These are phyloP conservation scores for Linhomoeus sp. DNA, from an alignment of 2,888 invertebrate species.

Conservation along the genomic window DNA sequence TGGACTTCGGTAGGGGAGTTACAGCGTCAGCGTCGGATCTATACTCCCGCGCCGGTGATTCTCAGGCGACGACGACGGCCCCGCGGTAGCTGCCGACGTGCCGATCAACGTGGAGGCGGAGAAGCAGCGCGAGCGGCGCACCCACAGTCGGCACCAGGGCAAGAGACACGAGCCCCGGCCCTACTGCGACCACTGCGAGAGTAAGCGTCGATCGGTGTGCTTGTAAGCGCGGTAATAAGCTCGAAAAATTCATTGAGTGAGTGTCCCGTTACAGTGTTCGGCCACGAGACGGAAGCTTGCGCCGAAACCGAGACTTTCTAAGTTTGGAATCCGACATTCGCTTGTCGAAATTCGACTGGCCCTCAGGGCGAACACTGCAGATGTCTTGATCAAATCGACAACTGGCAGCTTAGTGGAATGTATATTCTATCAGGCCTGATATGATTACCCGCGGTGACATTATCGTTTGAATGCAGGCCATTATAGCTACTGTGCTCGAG, in stretches of 20 bases:
- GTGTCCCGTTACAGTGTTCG: slow-evolving; percentile 8
- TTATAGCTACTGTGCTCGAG: too few relatives aligned
- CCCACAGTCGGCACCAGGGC: slow-evolving; percentile 33
- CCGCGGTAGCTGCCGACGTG: background rate
- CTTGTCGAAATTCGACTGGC: too few relatives aligned
- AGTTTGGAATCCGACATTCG: too few relatives aligned
- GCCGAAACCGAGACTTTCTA: slow-evolving; percentile 4
- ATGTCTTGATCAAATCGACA: too few relatives aligned
- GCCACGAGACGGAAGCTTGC: slow-evolving; percentile 9
- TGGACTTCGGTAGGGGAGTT: background rate
- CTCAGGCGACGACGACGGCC: background rate
- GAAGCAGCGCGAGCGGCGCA: slow-evolving; percentile 27
- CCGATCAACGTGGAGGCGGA: background rate
- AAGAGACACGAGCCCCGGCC: slow-evolving; percentile 39
- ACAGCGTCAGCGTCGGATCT: background rate
- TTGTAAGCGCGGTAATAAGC: too few relatives aligned
- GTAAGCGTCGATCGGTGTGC: slow-evolving; percentile 33
- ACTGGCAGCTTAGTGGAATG: too few relatives aligned
- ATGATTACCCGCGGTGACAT: too few relatives aligned
- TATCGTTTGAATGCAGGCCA: too few relatives aligned
- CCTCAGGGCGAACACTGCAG: too few relatives aligned
- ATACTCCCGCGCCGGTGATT: background rate
- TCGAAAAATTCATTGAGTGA: too few relatives aligned
- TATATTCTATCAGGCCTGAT: too few relatives aligned
- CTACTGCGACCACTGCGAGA: slow-evolving; percentile 82